Evolutionary conservation across 2,888 invertebrate genomes (phyloP), one percentile per base, ranked within the genome.

Genomic region (Xylota sylvarum): DNA sequence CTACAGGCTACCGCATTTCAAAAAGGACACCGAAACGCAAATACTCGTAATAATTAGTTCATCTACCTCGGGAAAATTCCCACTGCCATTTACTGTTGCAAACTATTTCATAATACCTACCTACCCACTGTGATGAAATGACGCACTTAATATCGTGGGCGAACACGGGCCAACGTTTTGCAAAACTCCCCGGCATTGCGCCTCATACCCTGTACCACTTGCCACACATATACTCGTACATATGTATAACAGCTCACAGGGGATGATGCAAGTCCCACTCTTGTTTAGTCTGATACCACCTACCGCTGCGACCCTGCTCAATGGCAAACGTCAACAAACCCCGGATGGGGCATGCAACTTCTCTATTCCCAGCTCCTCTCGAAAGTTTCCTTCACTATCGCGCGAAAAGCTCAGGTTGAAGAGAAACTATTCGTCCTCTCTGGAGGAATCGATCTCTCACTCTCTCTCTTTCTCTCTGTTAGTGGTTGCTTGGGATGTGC

Each of bases 281-380:
- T 77, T 65, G 58, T 65, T 58, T 35, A 40, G 76, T 85, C 80
- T 35, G 58, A 9, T 27, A 9, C n/a, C 48, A 17, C 43, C 52
- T 40, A 65, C 52, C 43, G 23, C 12, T 32, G 19, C 60, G 85
- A 73, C 86, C 86, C 86, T 73, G 86, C 35, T 82, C 86, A 86
- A 86, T 86, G 86, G 73, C 86, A 86, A 86, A 86, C 86, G 86
- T 86, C 86, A 86, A 86, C 73, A 86, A 86, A 86, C 86, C 81
- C 82, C 69, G 79, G 72, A 65, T 30, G 46, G 23, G 56, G 19
- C 32, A 56, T 62, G 62, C 73, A 74, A 52, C 19, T 14, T 35
- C 50, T 32, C 60, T 4, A 12, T 58, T 64, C 27, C 56, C n/a
- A n/a, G 19, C 46, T 55, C 56, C 77, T 17, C 37, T 48, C 43